Percentiles rank a stretch among this genome's conserved stretches.
phyloP scores from a whole-genome alignment of 2,888 invertebrate species.

The Steinernema scapterisci region DNA sequence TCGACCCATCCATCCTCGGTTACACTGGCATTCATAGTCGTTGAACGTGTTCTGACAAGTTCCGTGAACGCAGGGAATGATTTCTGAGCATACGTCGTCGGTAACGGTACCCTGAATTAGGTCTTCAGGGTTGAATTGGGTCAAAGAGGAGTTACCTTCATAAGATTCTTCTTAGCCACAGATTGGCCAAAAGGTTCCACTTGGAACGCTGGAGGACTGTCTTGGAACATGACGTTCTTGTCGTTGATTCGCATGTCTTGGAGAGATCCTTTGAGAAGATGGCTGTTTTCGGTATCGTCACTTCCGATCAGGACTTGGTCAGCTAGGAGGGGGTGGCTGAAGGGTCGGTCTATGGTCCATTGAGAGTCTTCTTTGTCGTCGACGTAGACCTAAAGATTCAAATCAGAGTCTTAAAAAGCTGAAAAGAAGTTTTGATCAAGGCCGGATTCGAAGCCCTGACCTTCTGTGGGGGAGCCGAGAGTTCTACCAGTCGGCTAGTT shows the following conservation, averaged over 20 bases:
- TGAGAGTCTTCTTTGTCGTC: constrained; percentile 49
- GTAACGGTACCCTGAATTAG: constrained; percentile 60
- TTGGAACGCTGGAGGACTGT: constrained; percentile 43
- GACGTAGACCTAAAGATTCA: constrained; percentile 43
- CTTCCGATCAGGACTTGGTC: constrained; percentile 59
- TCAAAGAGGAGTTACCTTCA: constrained; percentile 49
- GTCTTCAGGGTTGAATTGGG: no score
- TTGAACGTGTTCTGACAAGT: constrained; percentile 84
- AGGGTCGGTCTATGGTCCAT: constrained; percentile 50
- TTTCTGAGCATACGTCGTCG: constrained; percentile 55
- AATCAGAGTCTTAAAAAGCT: no score
- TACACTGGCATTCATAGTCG: constrained; percentile 58
- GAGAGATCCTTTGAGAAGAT: constrained; percentile 50
- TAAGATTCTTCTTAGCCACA: constrained; percentile 50
- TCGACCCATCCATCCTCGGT: constrained; percentile 53
- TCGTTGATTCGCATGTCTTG: constrained; percentile 64
- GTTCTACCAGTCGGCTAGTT: no score
- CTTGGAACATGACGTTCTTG: constrained; percentile 53
- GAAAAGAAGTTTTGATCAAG: no score
- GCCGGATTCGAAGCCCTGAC: no score
- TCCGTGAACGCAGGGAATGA: constrained; percentile 80
- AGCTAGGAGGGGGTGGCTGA: constrained; percentile 60
- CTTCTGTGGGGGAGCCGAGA: no score
- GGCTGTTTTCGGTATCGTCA: constrained; percentile 37
- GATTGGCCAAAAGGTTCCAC: constrained; percentile 51